A percentile compares a stretch with the other conserved stretches of the same genome.
These are phyloP conservation scores for Acrobasis consociella DNA, from an alignment of 2,888 invertebrate genomes.

Conservation along the genomic window DNA sequence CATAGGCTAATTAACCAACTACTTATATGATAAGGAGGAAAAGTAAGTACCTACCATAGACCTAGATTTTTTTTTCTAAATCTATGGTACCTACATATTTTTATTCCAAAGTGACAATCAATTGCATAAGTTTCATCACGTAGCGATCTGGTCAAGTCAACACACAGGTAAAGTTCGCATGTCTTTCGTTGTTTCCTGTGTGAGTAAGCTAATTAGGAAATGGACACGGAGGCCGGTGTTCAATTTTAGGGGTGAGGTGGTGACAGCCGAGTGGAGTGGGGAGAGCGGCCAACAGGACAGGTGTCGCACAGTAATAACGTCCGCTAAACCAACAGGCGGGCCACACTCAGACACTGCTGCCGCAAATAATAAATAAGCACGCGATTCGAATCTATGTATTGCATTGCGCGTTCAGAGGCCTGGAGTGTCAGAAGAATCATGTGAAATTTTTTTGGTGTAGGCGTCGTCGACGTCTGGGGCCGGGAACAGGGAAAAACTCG, in stretches of 20 bases:
- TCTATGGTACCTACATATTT: too few species aligned
- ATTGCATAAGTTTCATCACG: constrained; percentile 5
- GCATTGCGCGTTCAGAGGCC: constrained; percentile 27
- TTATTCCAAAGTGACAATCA: constrained; percentile 13
- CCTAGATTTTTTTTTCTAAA: too few species aligned
- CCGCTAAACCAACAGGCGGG: constrained; percentile 26
- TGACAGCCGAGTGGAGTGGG: constrained; percentile 41
- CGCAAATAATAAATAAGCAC: not conserved
- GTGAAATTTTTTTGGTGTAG: constrained; percentile 68
- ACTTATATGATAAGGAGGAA: not conserved
- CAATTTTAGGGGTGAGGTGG: constrained; percentile 37
- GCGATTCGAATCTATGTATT: not conserved
- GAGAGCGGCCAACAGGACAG: constrained; percentile 36
- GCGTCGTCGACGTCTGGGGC: constrained; percentile 63
- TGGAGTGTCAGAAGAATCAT: constrained; percentile 59
- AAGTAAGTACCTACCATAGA: too few species aligned
- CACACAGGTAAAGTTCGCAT: constrained; percentile 25
- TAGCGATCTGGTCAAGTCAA: not conserved
- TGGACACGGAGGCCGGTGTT: constrained; percentile 32
- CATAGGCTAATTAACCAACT: not conserved
- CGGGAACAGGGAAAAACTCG: constrained; percentile 78
- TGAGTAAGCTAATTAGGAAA: constrained; percentile 38
- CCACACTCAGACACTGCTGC: constrained; percentile 9
- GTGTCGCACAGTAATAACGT: constrained; percentile 39
- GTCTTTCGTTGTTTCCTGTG: constrained; percentile 30